Percentiles rank a stretch among this genome's conserved stretches.
Evolutionary conservation across 2,888 invertebrate genomes (phyloP).

Genomic region (Amaurobius ferox): DNA sequence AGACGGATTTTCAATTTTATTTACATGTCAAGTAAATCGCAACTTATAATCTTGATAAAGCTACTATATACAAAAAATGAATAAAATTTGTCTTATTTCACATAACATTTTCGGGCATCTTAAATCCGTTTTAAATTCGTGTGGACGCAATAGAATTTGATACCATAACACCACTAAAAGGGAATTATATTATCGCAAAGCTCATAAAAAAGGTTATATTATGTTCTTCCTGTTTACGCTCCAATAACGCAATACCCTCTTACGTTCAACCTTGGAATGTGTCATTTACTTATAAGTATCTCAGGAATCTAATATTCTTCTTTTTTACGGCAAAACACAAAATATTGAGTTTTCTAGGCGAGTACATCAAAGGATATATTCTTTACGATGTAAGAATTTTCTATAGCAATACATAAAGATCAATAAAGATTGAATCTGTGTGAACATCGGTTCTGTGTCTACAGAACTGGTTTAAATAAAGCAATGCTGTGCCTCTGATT

Average conservation of each 20-base stretch:
- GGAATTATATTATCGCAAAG: neutral
- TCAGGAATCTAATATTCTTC: neutral
- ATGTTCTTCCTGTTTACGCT: neutral
- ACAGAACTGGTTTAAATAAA: too few species aligned
- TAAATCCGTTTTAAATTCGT: too few species aligned
- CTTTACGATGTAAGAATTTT: neutral
- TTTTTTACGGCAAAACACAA: constrained; percentile 4
- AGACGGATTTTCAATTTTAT: too few species aligned
- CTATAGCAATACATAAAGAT: neutral
- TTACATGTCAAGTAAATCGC: too few species aligned
- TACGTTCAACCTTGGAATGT: neutral
- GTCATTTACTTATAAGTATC: neutral
- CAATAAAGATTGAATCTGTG: neutral
- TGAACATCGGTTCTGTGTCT: too few species aligned
- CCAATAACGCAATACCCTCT: neutral
- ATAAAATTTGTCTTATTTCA: too few species aligned
- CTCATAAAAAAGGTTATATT: neutral
- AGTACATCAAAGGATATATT: neutral
- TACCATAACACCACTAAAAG: too few species aligned
- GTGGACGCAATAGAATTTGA: too few species aligned
- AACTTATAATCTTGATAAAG: too few species aligned
- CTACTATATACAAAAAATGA: too few species aligned
- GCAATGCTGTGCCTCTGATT: too few species aligned
- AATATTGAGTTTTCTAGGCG: neutral
- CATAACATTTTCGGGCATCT: too few species aligned